phyloP scores from a whole-genome alignment of 2,797 vertebrate genomes.

The Chrysocyon brachyurus region DNA sequence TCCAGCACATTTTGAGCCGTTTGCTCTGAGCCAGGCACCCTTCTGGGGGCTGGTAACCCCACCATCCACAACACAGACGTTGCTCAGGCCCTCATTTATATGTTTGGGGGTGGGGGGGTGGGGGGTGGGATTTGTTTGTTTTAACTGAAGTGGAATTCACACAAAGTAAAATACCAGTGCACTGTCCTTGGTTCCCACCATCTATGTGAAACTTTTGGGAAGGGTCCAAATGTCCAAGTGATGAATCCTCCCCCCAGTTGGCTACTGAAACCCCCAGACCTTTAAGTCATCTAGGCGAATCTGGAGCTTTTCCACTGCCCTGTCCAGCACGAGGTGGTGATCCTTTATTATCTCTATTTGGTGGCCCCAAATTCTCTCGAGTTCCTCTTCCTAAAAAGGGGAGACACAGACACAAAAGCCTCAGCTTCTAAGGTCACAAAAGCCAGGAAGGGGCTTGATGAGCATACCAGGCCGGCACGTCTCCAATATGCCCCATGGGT shows the following conservation, averaged over 20 bases:
- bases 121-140: neutral
- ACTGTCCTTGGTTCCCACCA: neutral
- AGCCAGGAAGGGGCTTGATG: neutral
- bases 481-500: neutral
- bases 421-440: neutral
- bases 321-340: constrained; percentile 77
- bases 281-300: constrained; percentile 69
- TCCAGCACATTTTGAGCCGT: neutral
- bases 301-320: constrained; percentile 63
- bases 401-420: constrained; percentile 28
- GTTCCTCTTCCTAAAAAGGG: constrained; percentile 78
- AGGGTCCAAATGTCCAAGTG: neutral
- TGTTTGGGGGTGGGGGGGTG: neutral
- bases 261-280: constrained; percentile 51
- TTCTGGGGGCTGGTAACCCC: neutral
- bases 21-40: neutral
- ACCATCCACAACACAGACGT: neutral
- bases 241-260: neutral
- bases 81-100: neutral
- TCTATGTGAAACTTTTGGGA: neutral
- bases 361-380: constrained; percentile 67
- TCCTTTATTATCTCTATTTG: constrained; percentile 79
- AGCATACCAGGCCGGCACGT: accelerated
- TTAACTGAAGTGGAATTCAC: neutral
- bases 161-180: neutral